Evolutionary conservation across 2,888 invertebrate genomes (phyloP).

Genomic region (Campaea margaritaria): DNA sequence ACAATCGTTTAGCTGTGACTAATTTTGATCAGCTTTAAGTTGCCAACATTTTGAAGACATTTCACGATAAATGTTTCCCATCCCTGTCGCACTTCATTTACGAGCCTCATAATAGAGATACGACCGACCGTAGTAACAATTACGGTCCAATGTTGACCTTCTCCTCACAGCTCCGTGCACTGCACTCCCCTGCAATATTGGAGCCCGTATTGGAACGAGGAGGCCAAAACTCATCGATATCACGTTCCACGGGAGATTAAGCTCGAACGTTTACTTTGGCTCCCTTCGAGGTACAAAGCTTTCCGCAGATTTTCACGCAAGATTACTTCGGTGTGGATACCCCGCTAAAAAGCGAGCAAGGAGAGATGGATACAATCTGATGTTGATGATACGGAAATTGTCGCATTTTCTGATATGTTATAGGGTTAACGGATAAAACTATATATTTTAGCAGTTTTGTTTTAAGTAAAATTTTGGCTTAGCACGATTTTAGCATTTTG

Average conservation of each 20-base stretch:
- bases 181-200: constrained; percentile 48
- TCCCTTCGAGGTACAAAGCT: constrained; percentile 36
- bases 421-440: too few relatives aligned
- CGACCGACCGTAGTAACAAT: constrained; percentile 47
- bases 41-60: too few relatives aligned
- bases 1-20: too few relatives aligned
- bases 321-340: constrained; percentile 44
- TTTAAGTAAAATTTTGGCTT: too few relatives aligned
- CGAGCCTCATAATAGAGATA: constrained; percentile 38
- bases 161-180: constrained; percentile 55
- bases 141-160: constrained; percentile 73
- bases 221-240: constrained; percentile 68
- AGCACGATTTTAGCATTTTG: too few relatives aligned
- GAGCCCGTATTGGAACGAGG: constrained; percentile 21
- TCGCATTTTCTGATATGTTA: neutral
- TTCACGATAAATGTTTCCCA: constrained; percentile 7
- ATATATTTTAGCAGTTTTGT: too few relatives aligned
- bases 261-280: constrained; percentile 58
- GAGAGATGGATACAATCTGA: too few relatives aligned
- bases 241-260: constrained; percentile 72
- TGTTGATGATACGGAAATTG: neutral
- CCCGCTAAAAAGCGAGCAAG: constrained; percentile 3
- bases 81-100: constrained; percentile 32
- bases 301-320: constrained; percentile 60
- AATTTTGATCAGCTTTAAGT: too few relatives aligned